Conservation (phyloP, 2,113 vertebrate species). For the Saccopteryx bilineata region DNA sequence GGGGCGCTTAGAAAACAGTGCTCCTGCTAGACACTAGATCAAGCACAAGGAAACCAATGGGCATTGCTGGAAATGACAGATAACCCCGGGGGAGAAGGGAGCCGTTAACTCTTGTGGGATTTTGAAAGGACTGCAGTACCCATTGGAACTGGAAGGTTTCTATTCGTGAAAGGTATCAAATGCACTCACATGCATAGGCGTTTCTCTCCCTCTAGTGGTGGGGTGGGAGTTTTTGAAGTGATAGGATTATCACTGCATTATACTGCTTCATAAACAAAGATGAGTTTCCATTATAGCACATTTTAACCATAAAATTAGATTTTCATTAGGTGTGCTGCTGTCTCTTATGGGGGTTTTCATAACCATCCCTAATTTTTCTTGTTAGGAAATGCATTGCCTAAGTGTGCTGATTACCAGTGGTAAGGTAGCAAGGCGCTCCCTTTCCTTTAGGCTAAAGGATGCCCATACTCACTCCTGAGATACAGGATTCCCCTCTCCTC, state of each 20-base stretch:
- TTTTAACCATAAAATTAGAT: conserved; percentile 2
- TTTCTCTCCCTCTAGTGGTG: conserved; percentile 82
- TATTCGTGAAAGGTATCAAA: conserved; percentile 38
- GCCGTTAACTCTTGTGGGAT: background rate
- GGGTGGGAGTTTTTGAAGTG: conserved; percentile 61
- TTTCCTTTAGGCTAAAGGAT: background rate
- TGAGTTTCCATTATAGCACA: background rate
- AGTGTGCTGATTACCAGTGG: background rate
- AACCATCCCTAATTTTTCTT: background rate
- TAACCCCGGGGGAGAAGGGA: background rate
- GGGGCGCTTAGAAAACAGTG: background rate
- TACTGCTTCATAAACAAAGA: conserved; percentile 18
- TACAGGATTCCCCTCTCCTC: background rate
- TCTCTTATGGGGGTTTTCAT: background rate
- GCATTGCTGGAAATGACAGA: conserved; percentile 40
- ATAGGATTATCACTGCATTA: background rate
- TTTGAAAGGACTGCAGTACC: conserved; percentile 15
- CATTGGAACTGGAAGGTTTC: background rate
- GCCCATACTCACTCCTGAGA: background rate
- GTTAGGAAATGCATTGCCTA: background rate
- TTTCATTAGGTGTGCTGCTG: background rate
- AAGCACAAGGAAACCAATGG: background rate
- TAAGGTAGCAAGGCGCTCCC: background rate
- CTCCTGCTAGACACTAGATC: background rate
- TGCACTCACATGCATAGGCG: conserved; percentile 23